Conservation (phyloP, 1,140 invertebrate species). For the Meloidogyne exigua region DNA sequence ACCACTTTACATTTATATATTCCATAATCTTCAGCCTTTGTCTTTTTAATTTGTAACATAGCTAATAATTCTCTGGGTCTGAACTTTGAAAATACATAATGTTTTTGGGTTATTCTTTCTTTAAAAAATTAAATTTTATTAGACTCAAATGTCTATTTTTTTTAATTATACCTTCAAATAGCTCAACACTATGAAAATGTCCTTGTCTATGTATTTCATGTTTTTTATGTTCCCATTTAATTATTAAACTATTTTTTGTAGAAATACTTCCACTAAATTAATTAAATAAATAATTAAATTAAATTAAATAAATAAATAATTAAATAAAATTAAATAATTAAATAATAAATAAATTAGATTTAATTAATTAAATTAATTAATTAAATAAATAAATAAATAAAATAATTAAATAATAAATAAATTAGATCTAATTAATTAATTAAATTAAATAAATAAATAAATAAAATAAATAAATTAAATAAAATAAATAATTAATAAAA, state of each 20-base stretch:
- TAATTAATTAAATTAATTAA: background rate
- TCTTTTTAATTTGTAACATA: slow-evolving; percentile 10
- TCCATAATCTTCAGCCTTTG: slow-evolving; percentile 10
- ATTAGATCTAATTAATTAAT: too few relatives aligned
- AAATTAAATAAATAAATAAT: background rate
- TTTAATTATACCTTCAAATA: background rate
- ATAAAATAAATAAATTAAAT: background rate
- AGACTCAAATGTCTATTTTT: background rate
- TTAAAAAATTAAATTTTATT: background rate
- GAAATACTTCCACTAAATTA: slow-evolving; percentile 16
- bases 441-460: background rate
- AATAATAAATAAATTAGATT: too few relatives aligned
- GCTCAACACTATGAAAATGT: background rate
- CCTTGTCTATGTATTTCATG: slow-evolving; percentile 7
- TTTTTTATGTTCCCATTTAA: slow-evolving; percentile 16
- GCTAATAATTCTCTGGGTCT: slow-evolving; percentile 18
- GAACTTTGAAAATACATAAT: slow-evolving; percentile 27
- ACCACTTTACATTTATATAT: slow-evolving; percentile 25
- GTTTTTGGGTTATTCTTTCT: slow-evolving; percentile 13
- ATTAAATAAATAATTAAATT: background rate
- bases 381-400: too few relatives aligned
- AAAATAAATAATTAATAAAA: too few relatives aligned
- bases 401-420: too few relatives aligned
- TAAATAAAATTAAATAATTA: too few relatives aligned
- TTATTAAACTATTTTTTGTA: background rate